These are phyloP conservation scores for Oxyteleia sp. DNA, from an alignment of 2,888 invertebrate species.

Conservation along the genomic window DNA sequence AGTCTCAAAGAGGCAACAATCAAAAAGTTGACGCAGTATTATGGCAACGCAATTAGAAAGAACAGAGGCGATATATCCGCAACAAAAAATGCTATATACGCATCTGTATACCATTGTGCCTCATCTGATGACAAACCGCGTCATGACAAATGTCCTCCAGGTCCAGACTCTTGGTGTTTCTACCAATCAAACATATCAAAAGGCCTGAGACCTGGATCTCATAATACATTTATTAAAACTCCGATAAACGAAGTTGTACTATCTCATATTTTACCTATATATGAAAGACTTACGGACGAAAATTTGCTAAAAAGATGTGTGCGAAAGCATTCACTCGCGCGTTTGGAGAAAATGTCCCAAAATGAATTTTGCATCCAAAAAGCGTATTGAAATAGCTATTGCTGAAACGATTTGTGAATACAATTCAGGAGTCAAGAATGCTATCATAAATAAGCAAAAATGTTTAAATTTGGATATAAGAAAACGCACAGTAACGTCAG, in stretches of 20 bases:
- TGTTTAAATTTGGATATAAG: too few species aligned
- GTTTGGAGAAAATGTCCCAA: conserved; percentile 22
- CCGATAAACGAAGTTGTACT: conserved; percentile 13
- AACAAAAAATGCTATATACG: conserved; percentile 13
- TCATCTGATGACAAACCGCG: conserved; percentile 14
- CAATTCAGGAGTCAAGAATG: conserved; percentile 6
- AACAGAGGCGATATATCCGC: conserved; percentile 5
- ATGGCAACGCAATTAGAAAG: conserved; percentile 19
- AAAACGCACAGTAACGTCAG: too few species aligned
- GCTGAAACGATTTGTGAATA: conserved; percentile 35
- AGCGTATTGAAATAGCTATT: conserved; percentile 19
- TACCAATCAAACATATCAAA: conserved; percentile 12
- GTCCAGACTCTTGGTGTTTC: conserved; percentile 19
- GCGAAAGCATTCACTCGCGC: conserved; percentile 8
- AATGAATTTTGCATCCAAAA: conserved; percentile 23
- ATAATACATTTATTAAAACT: conserved; percentile 14
- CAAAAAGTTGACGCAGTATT: conserved; percentile 21
- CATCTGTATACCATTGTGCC: conserved; percentile 15
- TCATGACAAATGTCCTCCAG: conserved; percentile 29
- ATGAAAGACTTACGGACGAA: conserved; percentile 45
- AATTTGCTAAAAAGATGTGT: conserved; percentile 32
- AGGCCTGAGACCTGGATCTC: conserved; percentile 24
- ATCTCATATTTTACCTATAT: conserved; percentile 35
- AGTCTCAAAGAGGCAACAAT: conserved; percentile 21
- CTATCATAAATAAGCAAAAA: too few species aligned